phyloP scores from a whole-genome alignment of 2,113 vertebrate species.

The Clarias batrachus region DNA sequence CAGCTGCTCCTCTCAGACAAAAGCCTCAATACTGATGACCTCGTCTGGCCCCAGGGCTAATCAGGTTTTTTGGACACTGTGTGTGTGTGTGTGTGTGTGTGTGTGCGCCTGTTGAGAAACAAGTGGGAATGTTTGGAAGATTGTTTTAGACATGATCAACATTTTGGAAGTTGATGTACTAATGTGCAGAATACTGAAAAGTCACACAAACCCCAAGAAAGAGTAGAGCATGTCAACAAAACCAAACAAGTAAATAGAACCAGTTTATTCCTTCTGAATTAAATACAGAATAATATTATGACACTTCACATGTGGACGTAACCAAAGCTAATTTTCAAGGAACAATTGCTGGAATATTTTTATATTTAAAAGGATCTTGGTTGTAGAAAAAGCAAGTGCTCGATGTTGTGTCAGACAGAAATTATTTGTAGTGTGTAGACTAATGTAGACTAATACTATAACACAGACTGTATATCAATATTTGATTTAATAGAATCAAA shows the following conservation, averaged over 20 bases:
- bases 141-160: not conserved
- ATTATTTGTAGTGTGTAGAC: not conserved
- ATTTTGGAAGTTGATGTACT: not conserved
- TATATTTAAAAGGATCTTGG: not conserved
- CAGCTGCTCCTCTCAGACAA: conserved; percentile 41
- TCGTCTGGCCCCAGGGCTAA: conserved; percentile 1
- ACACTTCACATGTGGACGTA: not conserved
- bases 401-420: not conserved
- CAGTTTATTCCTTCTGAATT: not conserved
- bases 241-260: not conserved
- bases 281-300: not conserved
- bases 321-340: not conserved
- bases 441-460: not conserved
- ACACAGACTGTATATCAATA: no score
- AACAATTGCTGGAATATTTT: not conserved
- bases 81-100: not conserved
- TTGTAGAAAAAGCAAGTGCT: not conserved
- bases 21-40: conserved; percentile 15
- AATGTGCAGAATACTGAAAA: not conserved
- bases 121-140: not conserved
- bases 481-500: no score
- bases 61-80: not conserved
- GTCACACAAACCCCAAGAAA: not conserved
- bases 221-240: not conserved
- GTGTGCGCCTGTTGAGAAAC: not conserved